Percentiles rank a stretch among this genome's conserved stretches.
phyloP scores from a whole-genome alignment of 2,797 vertebrate species.

The Cirrhinus molitorella region DNA sequence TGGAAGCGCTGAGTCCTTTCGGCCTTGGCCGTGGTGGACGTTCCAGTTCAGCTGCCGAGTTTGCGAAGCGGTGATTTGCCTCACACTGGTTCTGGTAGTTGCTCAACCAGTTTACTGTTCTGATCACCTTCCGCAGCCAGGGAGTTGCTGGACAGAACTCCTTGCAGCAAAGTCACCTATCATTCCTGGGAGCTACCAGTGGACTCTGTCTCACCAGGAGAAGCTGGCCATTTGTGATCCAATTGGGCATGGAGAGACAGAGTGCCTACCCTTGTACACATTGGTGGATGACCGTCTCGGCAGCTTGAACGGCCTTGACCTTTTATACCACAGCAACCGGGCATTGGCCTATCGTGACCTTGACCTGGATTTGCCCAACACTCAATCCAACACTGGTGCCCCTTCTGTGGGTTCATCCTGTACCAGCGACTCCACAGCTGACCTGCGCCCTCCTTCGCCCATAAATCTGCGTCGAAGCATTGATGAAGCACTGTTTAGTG shows the following conservation, averaged over 20 bases:
- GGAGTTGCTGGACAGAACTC: conserved; percentile 85
- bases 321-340: conserved; percentile 83
- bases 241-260: conserved; percentile 82
- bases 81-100: conserved; percentile 86
- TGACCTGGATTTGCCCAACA: conserved; percentile 69
- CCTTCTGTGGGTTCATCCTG: conserved; percentile 80
- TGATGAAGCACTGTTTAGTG: conserved; percentile 89
- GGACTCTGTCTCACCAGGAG: conserved; percentile 83
- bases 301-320: conserved; percentile 81
- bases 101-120: conserved; percentile 85
- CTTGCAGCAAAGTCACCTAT: conserved; percentile 81
- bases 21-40: conserved; percentile 91
- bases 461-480: conserved; percentile 92
- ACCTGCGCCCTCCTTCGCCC: conserved; percentile 88
- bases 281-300: conserved; percentile 82
- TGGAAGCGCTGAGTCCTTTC: conserved; percentile 79
- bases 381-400: conserved; percentile 70
- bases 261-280: conserved; percentile 88
- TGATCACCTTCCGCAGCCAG: conserved; percentile 73
- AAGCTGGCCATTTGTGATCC: conserved; percentile 84
- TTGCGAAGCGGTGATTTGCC: conserved; percentile 86
- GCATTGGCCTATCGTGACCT: conserved; percentile 77
- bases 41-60: conserved; percentile 89
- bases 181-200: conserved; percentile 83
- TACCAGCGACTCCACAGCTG: conserved; percentile 86